A percentile compares a stretch with the other conserved stretches of the same genome.
Evolutionary conservation across 2,888 invertebrate species (phyloP).

Genomic region (Furcula furcula): DNA sequence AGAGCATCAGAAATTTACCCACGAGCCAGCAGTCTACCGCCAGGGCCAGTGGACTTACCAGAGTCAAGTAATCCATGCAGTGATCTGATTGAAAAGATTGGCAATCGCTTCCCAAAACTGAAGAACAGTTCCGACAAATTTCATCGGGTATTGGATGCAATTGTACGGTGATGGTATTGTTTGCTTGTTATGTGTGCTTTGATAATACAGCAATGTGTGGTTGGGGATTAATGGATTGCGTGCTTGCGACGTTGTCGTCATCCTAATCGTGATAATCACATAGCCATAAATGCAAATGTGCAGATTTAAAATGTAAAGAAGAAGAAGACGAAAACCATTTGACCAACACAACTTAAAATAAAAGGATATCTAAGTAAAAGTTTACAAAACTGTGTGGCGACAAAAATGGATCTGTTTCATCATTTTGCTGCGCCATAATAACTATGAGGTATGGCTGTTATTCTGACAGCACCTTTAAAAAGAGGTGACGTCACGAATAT

Average conservation of each 20-base stretch:
- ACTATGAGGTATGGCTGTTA: too few species aligned
- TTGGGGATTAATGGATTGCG: slow-evolving; percentile 3
- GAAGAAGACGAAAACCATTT: too few species aligned
- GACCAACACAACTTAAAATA: too few species aligned
- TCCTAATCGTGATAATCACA: not conserved
- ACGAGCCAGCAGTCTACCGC: slow-evolving; percentile 66
- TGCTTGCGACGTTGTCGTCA: slow-evolving; percentile 1
- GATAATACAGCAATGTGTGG: slow-evolving; percentile 4
- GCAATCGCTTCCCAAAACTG: slow-evolving; percentile 68
- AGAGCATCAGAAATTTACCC: slow-evolving; percentile 52
- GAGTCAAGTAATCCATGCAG: slow-evolving; percentile 47
- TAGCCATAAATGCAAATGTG: not conserved
- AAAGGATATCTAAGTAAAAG: too few species aligned
- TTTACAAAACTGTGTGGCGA: too few species aligned
- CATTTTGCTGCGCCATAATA: too few species aligned
- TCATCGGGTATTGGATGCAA: slow-evolving; percentile 78
- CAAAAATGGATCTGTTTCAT: too few species aligned
- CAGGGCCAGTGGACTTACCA: slow-evolving; percentile 41
- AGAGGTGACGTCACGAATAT: too few species aligned
- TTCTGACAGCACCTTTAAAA: too few species aligned
- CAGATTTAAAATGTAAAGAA: too few species aligned
- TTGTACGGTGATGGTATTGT: slow-evolving; percentile 25
- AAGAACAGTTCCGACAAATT: slow-evolving; percentile 81
- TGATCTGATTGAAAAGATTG: slow-evolving; percentile 75
- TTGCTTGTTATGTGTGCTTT: slow-evolving; percentile 18